Conservation (phyloP, 2,113 vertebrate genomes). For the Notothenia rossii region DNA sequence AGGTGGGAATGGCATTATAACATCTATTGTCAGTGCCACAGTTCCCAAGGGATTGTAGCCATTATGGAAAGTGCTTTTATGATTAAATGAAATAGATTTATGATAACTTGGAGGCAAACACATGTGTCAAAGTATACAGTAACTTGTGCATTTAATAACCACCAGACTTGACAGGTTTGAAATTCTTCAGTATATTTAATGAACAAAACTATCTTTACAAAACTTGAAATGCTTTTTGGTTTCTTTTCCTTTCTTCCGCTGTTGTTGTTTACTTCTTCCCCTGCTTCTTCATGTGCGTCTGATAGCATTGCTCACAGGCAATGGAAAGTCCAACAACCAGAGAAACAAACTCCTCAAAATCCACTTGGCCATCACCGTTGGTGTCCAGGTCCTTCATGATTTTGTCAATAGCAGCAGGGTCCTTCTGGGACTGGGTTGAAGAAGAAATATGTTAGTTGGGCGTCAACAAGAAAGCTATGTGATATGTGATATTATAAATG, state of each 20-base stretch:
- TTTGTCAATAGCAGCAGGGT: conserved; percentile 88
- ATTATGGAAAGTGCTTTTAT: not conserved
- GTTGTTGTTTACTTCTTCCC: conserved; percentile 31
- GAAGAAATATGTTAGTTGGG: not conserved
- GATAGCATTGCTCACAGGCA: conserved; percentile 92
- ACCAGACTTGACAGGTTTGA: conserved; percentile 30
- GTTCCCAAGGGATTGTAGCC: not conserved
- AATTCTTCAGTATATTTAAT: conserved; percentile 62
- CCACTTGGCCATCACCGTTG: conserved; percentile 90
- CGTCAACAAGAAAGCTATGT: not conserved
- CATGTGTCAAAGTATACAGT: not conserved
- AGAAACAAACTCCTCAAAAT: conserved; percentile 95
- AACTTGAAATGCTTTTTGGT: conserved; percentile 38
- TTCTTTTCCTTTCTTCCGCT: not conserved
- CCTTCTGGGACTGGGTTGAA: conserved; percentile 87
- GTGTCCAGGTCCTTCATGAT: conserved; percentile 95
- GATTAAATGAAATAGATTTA: not conserved
- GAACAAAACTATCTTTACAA: conserved; percentile 57
- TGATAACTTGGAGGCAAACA: not conserved
- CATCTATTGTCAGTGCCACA: not conserved
- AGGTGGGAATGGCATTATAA: conserved; percentile 2
- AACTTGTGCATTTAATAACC: not conserved
- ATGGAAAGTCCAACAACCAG: conserved; percentile 93
- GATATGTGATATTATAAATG: not conserved
- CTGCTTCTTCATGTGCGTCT: conserved; percentile 43